Conservation (phyloP, 35 echinoderm and acorn worm genomes). For the Lytechinus variegatus region DNA sequence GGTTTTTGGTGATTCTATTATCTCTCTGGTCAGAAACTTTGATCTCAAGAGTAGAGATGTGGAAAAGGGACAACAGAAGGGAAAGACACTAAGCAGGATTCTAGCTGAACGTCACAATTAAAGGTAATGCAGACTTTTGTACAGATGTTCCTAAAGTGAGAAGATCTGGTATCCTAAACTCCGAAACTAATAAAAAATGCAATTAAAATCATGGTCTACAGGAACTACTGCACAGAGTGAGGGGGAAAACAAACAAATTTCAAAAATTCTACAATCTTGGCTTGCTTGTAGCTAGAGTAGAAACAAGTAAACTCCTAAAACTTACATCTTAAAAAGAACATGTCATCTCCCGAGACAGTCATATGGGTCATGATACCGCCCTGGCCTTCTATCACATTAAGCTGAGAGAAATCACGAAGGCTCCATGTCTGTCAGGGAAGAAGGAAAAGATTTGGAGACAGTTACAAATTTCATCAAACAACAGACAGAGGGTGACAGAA, state of each 20-base stretch:
- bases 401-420: constrained; percentile 65
- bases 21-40: too few species aligned
- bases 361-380: constrained; percentile 74
- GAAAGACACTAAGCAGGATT: too few species aligned
- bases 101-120: too few species aligned
- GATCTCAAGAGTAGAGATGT: too few species aligned
- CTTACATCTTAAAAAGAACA: constrained; percentile 92
- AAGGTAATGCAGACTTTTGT: too few species aligned
- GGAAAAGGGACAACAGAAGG: too few species aligned
- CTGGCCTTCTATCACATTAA: constrained; percentile 79
- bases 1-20: too few species aligned
- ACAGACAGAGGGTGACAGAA: not conserved
- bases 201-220: too few species aligned
- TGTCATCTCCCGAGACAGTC: constrained; percentile 87
- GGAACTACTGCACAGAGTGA: not conserved
- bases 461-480: not conserved
- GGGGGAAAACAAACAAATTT: not conserved
- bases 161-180: too few species aligned
- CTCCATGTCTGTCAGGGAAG: constrained; percentile 79
- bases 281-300: not conserved
- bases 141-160: too few species aligned
- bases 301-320: not conserved
- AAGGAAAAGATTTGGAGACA: not conserved
- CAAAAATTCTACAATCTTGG: not conserved
- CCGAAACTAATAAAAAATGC: too few species aligned